These are phyloP conservation scores for Zoanthus sociatus DNA, from an alignment of 92 coral and sea anemone genomes.

Conservation along the genomic window DNA sequence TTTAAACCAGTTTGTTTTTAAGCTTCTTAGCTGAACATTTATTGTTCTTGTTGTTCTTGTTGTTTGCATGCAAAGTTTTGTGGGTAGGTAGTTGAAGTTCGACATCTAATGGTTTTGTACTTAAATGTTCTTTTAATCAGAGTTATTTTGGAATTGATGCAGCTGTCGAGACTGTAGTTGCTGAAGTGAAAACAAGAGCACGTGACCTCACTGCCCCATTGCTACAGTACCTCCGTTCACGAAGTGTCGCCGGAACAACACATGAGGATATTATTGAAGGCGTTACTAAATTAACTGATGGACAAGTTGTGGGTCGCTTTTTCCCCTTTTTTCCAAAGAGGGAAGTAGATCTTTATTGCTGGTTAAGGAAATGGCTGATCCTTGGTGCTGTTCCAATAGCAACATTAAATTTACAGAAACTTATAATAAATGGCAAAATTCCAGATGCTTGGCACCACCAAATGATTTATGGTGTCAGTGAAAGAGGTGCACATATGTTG, in stretches of 20 bases:
- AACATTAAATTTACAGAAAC: slow-evolving; percentile 74
- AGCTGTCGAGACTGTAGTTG: slow-evolving; percentile 40
- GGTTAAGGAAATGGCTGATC: slow-evolving; percentile 78
- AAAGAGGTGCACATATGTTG: slow-evolving; percentile 68
- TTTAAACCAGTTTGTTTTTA: too few relatives aligned
- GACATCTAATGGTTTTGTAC: not conserved
- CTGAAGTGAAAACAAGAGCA: slow-evolving; percentile 68
- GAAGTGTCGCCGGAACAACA: slow-evolving; percentile 85
- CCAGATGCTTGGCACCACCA: slow-evolving; percentile 94
- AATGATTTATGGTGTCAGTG: slow-evolving; percentile 79
- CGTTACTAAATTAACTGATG: slow-evolving; percentile 57
- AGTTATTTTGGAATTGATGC: slow-evolving; percentile 38
- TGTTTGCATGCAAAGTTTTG: too few relatives aligned
- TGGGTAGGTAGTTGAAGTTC: too few relatives aligned
- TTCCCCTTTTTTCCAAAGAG: slow-evolving; percentile 77
- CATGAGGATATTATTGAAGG: slow-evolving; percentile 73
- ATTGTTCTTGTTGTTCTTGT: too few relatives aligned
- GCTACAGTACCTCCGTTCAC: slow-evolving; percentile 70
- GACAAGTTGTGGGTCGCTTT: slow-evolving; percentile 68
- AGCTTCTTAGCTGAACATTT: too few relatives aligned
- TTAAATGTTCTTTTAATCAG: slow-evolving; percentile 19
- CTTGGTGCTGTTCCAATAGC: slow-evolving; percentile 76
- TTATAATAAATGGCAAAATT: slow-evolving; percentile 67
- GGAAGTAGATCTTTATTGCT: slow-evolving; percentile 56
- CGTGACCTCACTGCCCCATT: slow-evolving; percentile 79